phyloP scores from a whole-genome alignment of 1,140 invertebrate species.

The Coelopa frigida region DNA sequence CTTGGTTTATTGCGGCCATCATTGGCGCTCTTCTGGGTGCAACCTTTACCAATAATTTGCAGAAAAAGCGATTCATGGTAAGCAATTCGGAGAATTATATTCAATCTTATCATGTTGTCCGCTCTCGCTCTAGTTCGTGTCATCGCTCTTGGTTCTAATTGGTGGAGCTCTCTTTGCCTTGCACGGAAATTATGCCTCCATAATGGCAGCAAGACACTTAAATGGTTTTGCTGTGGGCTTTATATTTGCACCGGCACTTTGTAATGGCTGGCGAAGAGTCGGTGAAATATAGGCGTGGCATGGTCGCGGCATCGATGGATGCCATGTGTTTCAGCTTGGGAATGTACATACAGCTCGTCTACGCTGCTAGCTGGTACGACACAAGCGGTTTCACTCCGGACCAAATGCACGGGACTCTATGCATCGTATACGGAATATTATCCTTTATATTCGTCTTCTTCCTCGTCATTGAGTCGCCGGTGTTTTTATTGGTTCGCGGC shows the following conservation, averaged over 20 bases:
- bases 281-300: conserved; percentile 19
- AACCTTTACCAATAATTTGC: conserved; percentile 21
- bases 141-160: conserved; percentile 24
- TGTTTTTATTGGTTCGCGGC: conserved; percentile 23
- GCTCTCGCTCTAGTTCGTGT: conserved; percentile 17
- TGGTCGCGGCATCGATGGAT: conserved; percentile 23
- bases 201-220: conserved; percentile 30
- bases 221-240: conserved; percentile 34
- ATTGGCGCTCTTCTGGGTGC: conserved; percentile 25
- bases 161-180: conserved; percentile 27
- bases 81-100: too few relatives aligned
- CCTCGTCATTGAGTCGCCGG: conserved; percentile 28
- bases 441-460: conserved; percentile 20
- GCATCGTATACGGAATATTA: conserved; percentile 22
- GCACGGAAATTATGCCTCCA: conserved; percentile 16
- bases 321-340: conserved; percentile 26
- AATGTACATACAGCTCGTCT: conserved; percentile 28
- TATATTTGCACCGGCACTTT: conserved; percentile 30
- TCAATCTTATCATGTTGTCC: too few relatives aligned
- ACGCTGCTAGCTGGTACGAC: conserved; percentile 19
- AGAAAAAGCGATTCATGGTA: conserved; percentile 27
- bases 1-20: conserved; percentile 28
- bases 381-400: conserved; percentile 18
- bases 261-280: conserved; percentile 28
- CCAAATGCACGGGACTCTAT: conserved; percentile 28